phyloP scores from a whole-genome alignment of 2,888 invertebrate species.

The Eudemis profundana region DNA sequence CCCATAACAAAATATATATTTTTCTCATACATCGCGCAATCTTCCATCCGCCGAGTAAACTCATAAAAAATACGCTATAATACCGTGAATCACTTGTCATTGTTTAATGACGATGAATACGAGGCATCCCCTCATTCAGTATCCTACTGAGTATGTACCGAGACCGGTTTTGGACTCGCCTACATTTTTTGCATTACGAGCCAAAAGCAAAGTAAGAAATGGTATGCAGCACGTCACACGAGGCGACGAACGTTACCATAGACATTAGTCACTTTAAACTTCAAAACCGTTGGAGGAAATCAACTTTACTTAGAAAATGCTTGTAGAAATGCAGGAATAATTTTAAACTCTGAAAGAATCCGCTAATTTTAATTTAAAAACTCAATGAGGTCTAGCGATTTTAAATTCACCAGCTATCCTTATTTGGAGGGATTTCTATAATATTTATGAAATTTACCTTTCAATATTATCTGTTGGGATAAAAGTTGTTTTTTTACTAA shows the following conservation, averaged over 20 bases:
- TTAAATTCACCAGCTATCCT: too few species aligned
- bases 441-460: too few species aligned
- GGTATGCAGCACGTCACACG: conserved; percentile 11
- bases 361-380: too few species aligned
- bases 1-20: conserved; percentile 50
- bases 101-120: not conserved
- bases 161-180: not conserved
- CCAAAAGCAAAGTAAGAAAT: not conserved
- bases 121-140: not conserved
- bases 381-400: too few species aligned
- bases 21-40: conserved; percentile 20
- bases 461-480: too few species aligned
- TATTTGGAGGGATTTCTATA: too few species aligned
- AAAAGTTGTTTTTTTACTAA: too few species aligned
- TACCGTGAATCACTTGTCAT: conserved; percentile 37
- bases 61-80: conserved; percentile 40
- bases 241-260: conserved; percentile 15
- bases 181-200: conserved; percentile 3
- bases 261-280: not conserved
- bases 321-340: conserved; percentile 26
- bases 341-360: not conserved
- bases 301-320: conserved; percentile 25
- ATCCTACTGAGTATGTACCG: conserved; percentile 21
- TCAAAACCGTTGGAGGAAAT: not conserved
- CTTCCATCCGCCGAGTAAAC: conserved; percentile 31